Evolutionary conservation across 2,113 vertebrate genomes (phyloP).

Genomic region (Tragelaphus buxtoni): DNA sequence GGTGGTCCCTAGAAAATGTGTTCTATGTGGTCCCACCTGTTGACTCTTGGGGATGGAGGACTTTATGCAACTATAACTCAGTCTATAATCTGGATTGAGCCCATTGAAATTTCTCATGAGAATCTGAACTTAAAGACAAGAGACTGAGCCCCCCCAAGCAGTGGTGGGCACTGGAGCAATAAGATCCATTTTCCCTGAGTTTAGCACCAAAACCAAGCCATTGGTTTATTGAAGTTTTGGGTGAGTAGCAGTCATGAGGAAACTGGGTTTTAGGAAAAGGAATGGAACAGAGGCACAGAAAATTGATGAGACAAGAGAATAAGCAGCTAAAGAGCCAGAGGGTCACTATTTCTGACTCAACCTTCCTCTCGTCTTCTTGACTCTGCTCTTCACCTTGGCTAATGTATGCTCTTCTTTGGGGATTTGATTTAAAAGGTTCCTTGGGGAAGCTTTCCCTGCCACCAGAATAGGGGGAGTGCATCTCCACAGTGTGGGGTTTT

Average conservation of each 20-base stretch:
- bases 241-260: not conserved
- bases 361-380: not conserved
- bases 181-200: not conserved
- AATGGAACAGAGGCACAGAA: not conserved
- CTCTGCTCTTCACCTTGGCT: not conserved
- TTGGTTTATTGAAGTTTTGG: not conserved
- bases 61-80: not conserved
- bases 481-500: not conserved
- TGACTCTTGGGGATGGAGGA: not conserved
- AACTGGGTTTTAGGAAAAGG: not conserved
- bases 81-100: not conserved
- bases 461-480: not conserved
- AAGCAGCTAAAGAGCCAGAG: not conserved
- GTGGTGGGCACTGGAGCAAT: not conserved
- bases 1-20: not conserved
- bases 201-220: not conserved
- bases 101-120: not conserved
- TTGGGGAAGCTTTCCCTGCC: not conserved
- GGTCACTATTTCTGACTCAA: not conserved
- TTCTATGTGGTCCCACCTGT: not conserved
- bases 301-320: not conserved
- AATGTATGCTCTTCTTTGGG: not conserved
- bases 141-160: not conserved
- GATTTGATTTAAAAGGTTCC: not conserved
- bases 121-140: not conserved